These are phyloP conservation scores for Sesia apiformis DNA, from an alignment of 2,888 invertebrate genomes.

Conservation along the genomic window DNA sequence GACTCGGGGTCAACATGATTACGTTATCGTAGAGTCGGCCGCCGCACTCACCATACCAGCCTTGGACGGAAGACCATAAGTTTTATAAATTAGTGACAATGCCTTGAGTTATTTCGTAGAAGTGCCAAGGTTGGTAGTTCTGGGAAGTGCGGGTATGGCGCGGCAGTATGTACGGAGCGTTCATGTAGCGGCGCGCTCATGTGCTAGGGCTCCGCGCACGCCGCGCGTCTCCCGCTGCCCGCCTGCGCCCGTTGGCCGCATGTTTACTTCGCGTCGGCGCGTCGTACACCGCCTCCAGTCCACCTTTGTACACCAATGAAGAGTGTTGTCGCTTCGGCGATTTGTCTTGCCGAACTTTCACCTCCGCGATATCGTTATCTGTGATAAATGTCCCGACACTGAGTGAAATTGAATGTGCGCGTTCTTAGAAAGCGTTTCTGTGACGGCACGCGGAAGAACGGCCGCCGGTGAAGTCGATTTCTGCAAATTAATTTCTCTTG, in stretches of 20 bases:
- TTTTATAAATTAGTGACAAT: conserved; percentile 70
- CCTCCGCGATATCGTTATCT: conserved; percentile 64
- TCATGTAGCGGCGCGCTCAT: conserved; percentile 5
- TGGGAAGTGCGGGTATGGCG: conserved; percentile 49
- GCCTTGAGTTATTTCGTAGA: conserved; percentile 65
- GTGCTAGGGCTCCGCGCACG: conserved; percentile 1
- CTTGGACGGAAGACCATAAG: conserved; percentile 55
- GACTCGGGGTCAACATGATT: conserved; percentile 36
- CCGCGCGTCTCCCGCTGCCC: neutral
- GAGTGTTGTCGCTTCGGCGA: conserved; percentile 37
- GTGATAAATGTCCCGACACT: conserved; percentile 55
- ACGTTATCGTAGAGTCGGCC: conserved; percentile 22
- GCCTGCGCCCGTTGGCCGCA: conserved; percentile 1
- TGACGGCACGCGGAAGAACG: conserved; percentile 46
- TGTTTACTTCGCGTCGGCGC: conserved; percentile 16
- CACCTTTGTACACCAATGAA: conserved; percentile 41
- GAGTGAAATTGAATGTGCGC: conserved; percentile 68
- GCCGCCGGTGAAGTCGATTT: conserved; percentile 48
- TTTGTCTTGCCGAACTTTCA: conserved; percentile 57
- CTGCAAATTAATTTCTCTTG: conserved; percentile 71
- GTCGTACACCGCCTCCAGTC: conserved; percentile 32
- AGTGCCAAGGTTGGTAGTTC: conserved; percentile 65
- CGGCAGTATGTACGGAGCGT: conserved; percentile 12
- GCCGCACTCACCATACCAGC: conserved; percentile 26
- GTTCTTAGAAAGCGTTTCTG: conserved; percentile 60